Conservation (phyloP, 2,113 vertebrate genomes). For the Onychorhynchus coronatus region DNA sequence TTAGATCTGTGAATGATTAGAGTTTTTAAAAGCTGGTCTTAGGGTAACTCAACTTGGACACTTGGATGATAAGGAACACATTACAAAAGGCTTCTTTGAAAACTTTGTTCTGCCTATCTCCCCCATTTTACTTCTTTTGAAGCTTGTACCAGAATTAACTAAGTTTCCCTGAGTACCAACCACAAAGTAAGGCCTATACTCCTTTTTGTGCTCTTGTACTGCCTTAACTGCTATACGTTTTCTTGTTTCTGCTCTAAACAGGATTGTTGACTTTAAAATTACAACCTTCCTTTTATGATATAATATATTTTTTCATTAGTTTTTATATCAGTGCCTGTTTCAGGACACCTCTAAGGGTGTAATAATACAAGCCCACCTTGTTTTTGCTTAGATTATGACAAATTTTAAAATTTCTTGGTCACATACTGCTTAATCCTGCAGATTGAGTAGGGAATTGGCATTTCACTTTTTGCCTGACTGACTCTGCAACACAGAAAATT, state of each 20-base stretch:
- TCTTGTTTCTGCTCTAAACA: neutral
- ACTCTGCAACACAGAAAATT: neutral
- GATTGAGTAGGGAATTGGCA: neutral
- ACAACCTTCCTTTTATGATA: neutral
- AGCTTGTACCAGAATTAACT: neutral
- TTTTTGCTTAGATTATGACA: neutral
- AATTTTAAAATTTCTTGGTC: neutral
- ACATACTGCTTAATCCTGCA: neutral
- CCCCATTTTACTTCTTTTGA: neutral
- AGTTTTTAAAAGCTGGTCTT: neutral
- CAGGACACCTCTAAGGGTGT: neutral
- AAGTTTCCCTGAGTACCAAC: neutral
- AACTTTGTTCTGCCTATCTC: neutral
- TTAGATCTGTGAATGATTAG: neutral
- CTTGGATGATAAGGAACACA: neutral
- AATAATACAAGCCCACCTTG: neutral
- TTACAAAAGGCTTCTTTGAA: neutral
- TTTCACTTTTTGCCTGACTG: neutral
- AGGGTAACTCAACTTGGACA: neutral
- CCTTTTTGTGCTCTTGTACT: neutral
- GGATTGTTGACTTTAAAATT: neutral
- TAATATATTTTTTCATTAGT: neutral
- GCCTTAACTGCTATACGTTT: neutral
- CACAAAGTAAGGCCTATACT: neutral
- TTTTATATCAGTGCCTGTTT: neutral